These are phyloP conservation scores for Neelides sp. DNA, from an alignment of 1,140 invertebrate genomes.

Conservation along the genomic window DNA sequence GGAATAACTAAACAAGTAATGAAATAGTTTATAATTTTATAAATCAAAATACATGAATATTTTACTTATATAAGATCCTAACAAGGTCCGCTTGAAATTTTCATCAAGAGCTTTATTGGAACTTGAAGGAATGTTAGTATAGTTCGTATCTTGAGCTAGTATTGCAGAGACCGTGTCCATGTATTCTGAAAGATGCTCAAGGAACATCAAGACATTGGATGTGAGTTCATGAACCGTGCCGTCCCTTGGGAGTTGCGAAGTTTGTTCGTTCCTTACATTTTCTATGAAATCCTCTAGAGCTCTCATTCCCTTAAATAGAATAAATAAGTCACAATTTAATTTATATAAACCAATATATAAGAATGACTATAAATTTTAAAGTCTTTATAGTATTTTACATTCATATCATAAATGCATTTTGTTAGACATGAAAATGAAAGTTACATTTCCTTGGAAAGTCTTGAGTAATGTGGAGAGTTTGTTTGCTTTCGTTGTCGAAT, in stretches of 20 bases:
- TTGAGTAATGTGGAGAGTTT: slow-evolving; percentile 61
- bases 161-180: slow-evolving; percentile 57
- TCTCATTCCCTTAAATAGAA: slow-evolving; percentile 55
- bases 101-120: slow-evolving; percentile 33
- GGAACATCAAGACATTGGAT: slow-evolving; percentile 77
- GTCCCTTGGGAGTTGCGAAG: slow-evolving; percentile 74
- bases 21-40: background rate
- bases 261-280: slow-evolving; percentile 68
- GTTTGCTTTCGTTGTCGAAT: slow-evolving; percentile 47
- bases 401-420: slow-evolving; percentile 17
- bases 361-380: slow-evolving; percentile 2
- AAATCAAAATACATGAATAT: background rate
- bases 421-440: slow-evolving; percentile 26
- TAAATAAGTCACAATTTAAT: slow-evolving; percentile 2
- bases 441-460: slow-evolving; percentile 59
- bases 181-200: slow-evolving; percentile 69
- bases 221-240: slow-evolving; percentile 93
- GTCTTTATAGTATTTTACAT: background rate
- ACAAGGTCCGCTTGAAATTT: slow-evolving; percentile 47
- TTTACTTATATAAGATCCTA: slow-evolving; percentile 66
- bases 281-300: slow-evolving; percentile 87
- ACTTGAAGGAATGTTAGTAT: slow-evolving; percentile 37
- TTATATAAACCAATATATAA: slow-evolving; percentile 12
- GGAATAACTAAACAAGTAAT: background rate
- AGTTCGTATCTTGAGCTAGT: slow-evolving; percentile 47